Evolutionary conservation across 2,888 invertebrate species (phyloP).

Genomic region (Lottia gigantea): DNA sequence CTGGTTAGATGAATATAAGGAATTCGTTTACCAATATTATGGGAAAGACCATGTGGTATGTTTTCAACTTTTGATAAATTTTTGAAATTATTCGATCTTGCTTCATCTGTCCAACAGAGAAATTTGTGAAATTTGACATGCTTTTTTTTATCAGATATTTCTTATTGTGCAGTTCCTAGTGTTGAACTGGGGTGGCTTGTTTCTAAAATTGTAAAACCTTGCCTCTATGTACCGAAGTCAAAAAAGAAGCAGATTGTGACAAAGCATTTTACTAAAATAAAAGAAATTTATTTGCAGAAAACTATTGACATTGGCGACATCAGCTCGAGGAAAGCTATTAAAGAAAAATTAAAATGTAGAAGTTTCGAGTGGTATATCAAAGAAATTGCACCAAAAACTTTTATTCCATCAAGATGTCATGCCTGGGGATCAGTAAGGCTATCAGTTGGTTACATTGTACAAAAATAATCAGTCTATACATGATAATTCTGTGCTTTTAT

Average conservation of each 20-base stretch:
- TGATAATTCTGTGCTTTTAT: too few relatives aligned
- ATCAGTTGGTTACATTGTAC: too few relatives aligned
- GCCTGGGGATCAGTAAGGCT: not conserved
- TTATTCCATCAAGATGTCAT: not conserved
- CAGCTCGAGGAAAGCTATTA: not conserved
- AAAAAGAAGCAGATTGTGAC: too few relatives aligned
- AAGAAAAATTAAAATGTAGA: not conserved
- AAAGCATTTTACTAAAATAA: too few relatives aligned
- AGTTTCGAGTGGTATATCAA: not conserved
- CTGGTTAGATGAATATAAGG: constrained; percentile 4
- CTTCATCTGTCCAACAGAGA: too few relatives aligned
- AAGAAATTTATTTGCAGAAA: not conserved
- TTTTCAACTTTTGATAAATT: not conserved
- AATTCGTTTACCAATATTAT: not conserved
- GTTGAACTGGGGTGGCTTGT: too few relatives aligned
- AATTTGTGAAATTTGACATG: too few relatives aligned
- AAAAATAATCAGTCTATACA: too few relatives aligned
- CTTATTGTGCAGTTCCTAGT: too few relatives aligned
- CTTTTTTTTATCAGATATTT: too few relatives aligned
- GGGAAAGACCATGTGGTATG: not conserved
- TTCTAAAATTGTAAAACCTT: not conserved
- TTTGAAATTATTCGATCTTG: too few relatives aligned
- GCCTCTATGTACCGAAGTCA: too few relatives aligned
- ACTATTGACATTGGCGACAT: not conserved
- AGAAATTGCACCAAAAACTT: not conserved